phyloP scores from a whole-genome alignment of 2,888 invertebrate genomes.

The Cyrtodaria siliqua region DNA sequence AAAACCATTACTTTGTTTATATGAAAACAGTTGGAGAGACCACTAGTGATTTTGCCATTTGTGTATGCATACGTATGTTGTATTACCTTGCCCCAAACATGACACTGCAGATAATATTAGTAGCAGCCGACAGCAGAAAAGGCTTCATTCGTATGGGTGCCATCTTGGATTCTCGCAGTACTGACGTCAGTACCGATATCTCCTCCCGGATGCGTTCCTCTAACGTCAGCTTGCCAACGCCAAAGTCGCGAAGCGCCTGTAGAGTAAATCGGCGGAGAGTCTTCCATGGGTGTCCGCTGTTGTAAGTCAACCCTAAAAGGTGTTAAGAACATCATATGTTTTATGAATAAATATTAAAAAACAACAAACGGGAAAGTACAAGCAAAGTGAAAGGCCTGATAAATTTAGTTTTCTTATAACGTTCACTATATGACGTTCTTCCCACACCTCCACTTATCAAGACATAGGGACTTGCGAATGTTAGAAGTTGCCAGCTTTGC shows the following conservation, averaged over 20 bases:
- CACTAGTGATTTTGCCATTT: too few species aligned
- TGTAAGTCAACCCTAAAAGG: conserved; percentile 72
- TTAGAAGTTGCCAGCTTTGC: too few species aligned
- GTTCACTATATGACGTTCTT: too few species aligned
- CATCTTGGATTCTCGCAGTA: conserved; percentile 48
- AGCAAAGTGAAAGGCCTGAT: neutral
- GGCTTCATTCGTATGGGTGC: conserved; percentile 64
- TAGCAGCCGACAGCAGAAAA: conserved; percentile 67
- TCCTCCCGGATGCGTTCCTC: conserved; percentile 73
- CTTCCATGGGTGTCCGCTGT: conserved; percentile 73
- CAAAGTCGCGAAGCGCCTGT: conserved; percentile 73
- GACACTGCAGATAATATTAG: conserved; percentile 77
- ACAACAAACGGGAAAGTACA: neutral
- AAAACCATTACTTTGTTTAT: too few species aligned
- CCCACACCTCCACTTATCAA: too few species aligned
- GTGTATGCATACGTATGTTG: too few species aligned
- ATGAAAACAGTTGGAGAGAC: too few species aligned
- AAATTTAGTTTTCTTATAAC: too few species aligned
- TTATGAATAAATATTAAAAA: too few species aligned
- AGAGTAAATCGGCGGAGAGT: conserved; percentile 68
- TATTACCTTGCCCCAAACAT: conserved; percentile 76
- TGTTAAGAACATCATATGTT: too few species aligned
- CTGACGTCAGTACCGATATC: conserved; percentile 57
- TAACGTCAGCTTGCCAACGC: conserved; percentile 73
- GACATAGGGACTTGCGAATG: too few species aligned